phyloP scores from a whole-genome alignment of 2,797 vertebrate species.

The Enteromius unitaeniatus region DNA sequence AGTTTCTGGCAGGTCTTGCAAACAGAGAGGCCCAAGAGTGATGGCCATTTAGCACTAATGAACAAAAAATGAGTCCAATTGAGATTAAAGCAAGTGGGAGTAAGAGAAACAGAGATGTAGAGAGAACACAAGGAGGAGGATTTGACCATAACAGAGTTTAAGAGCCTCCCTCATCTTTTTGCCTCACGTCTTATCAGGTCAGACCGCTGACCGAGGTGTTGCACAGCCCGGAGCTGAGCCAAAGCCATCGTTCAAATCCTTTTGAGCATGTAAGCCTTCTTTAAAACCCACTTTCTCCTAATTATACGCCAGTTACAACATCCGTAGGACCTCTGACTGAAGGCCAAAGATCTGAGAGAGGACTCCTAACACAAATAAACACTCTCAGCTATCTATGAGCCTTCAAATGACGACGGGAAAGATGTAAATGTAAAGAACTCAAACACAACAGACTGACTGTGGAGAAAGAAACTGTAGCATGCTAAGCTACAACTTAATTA shows the following conservation, averaged over 20 bases:
- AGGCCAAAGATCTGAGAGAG: conserved; percentile 58
- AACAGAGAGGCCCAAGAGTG: conserved; percentile 68
- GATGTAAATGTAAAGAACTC: conserved; percentile 4
- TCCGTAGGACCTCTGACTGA: conserved; percentile 50
- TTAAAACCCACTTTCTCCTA: conserved; percentile 53
- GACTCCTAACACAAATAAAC: conserved; percentile 51
- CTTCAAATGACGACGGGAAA: conserved; percentile 45
- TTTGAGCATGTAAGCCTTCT: conserved; percentile 57
- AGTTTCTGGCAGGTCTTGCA: conserved; percentile 68
- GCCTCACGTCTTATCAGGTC: conserved; percentile 54
- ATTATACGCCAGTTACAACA: conserved; percentile 60
- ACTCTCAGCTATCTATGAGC: conserved; percentile 32
- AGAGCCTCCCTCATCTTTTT: conserved; percentile 60
- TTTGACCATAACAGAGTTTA: conserved; percentile 8
- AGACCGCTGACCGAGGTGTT: conserved; percentile 19
- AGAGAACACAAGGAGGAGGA: conserved; percentile 1
- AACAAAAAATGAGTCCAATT: conserved; percentile 71
- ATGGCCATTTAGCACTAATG: conserved; percentile 72
- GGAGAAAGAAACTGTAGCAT: conserved; percentile 26
- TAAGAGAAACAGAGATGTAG: conserved; percentile 41
- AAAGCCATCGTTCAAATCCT: conserved; percentile 70
- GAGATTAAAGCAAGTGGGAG: conserved; percentile 68
- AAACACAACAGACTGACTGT: not conserved
- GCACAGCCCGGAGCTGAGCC: conserved; percentile 44
- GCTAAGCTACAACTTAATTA: not conserved